Conservation (phyloP, 92 coral and sea anemone genomes). For the Siderastrea siderea region DNA sequence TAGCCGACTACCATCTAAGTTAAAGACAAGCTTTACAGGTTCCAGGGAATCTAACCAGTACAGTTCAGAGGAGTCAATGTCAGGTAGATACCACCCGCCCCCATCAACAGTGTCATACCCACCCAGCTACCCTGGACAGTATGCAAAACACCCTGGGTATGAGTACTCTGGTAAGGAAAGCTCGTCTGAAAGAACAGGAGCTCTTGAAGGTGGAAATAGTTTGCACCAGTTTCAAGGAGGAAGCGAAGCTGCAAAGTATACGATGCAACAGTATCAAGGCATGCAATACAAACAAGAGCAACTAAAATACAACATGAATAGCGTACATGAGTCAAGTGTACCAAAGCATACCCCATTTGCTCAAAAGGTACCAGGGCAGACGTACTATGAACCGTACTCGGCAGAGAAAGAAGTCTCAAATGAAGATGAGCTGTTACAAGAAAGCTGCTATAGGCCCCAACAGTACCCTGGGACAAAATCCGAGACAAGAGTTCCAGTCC, state of each 20-base stretch:
- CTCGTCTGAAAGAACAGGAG: neutral
- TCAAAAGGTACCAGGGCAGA: constrained; percentile 6
- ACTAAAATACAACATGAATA: constrained; percentile 1
- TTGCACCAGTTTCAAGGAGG: constrained; percentile 10
- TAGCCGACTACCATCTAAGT: neutral
- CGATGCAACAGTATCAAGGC: neutral
- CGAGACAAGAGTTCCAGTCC: neutral
- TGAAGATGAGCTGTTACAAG: constrained; percentile 16
- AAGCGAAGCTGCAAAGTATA: neutral
- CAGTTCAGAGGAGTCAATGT: neutral
- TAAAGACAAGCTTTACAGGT: neutral
- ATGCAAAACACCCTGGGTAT: constrained; percentile 23
- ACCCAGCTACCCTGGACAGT: neutral
- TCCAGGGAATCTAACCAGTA: neutral
- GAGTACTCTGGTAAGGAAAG: constrained; percentile 5
- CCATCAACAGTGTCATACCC: neutral
- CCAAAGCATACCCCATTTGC: neutral
- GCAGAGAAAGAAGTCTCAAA: constrained; percentile 4
- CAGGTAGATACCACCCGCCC: constrained; percentile 5
- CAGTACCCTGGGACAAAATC: constrained; percentile 1
- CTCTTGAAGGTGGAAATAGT: neutral
- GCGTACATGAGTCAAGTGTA: neutral
- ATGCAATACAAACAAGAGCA: neutral
- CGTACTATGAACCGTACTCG: neutral
- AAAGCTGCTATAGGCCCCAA: neutral